Evolutionary conservation across 2,888 invertebrate species (phyloP), one percentile per base, ranked within the genome.

Genomic region (Eretmocerus hayati): DNA sequence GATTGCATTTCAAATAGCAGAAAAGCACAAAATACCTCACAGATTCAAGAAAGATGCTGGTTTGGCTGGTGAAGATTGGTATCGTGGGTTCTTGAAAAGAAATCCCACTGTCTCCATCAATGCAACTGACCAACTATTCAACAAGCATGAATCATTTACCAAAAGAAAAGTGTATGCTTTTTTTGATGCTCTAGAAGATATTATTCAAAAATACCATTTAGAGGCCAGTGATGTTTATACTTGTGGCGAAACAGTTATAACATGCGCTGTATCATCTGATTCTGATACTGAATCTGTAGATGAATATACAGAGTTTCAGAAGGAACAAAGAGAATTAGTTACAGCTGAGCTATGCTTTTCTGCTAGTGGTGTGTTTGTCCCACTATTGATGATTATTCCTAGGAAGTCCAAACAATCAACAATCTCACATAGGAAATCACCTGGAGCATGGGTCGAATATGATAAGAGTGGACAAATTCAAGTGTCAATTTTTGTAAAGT

Each of bases 331-430:
- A 3, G 32, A 45, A 21, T 45, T 31, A 18, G 16, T 63, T 2
- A 65, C 61, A 2, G 56, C 58, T 16, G 59, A 59, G 54, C 52
- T 65, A 22, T 64, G 62, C 49, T 59, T 62, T 31, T 56, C 42
- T 23, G 61, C 63, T 11, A 43, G 40, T 37, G 61, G 63, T 42
- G 50, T 20, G 42, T 64, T 56, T 50, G n/a, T 46, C 20, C 49
- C 52, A 3, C 37, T 43, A 9, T 21, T 49, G 26, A 22, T 53
- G 11, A 48, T 52, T 42, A 48, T 45, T 39, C 46, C 52, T 16
- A n/a, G n/a, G n/a, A n/a, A n/a, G n/a, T n/a, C 42, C 16, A 21
- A 33, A 15, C 26, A 9, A 9, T n/a, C n/a, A n/a, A n/a, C n/a
- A n/a, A n/a, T n/a, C n/a, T 30, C 30, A 41, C 59, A 39, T 60